Conservation (phyloP, 2,113 vertebrate species). For the Psittacara wagleri region DNA sequence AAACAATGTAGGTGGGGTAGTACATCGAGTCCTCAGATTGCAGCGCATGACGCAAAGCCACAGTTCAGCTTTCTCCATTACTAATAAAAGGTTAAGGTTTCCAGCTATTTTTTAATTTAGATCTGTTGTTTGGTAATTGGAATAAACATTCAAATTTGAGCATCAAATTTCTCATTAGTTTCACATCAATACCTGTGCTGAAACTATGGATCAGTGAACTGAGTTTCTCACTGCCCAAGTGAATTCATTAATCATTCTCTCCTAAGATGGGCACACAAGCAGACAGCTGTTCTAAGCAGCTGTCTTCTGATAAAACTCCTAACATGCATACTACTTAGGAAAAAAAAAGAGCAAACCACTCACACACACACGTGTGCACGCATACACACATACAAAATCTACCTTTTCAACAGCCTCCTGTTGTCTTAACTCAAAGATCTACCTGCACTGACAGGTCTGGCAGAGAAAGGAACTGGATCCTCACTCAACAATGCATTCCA, state of each 20-base stretch:
- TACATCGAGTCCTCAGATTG: not conserved
- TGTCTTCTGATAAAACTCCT: conserved; percentile 68
- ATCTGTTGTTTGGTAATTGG: conserved; percentile 84
- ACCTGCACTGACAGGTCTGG: conserved; percentile 12
- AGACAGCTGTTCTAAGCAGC: conserved; percentile 81
- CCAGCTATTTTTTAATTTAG: conserved; percentile 75
- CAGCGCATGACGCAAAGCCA: not conserved
- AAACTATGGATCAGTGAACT: conserved; percentile 82
- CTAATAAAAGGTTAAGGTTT: conserved; percentile 77
- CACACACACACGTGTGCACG: not conserved
- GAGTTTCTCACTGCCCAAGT: conserved; percentile 81
- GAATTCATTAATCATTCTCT: conserved; percentile 88
- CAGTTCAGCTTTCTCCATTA: conserved; percentile 33
- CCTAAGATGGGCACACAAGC: conserved; percentile 75
- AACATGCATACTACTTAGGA: not conserved
- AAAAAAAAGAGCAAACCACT: not conserved
- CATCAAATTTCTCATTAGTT: conserved; percentile 88
- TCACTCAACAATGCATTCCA: conserved; percentile 64
- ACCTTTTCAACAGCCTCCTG: conserved; percentile 16
- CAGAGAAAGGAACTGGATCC: conserved; percentile 55
- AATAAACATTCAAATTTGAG: conserved; percentile 86
- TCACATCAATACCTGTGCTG: conserved; percentile 85
- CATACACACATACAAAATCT: not conserved
- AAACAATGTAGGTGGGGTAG: conserved; percentile 14
- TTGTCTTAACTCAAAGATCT: conserved; percentile 47